Conservation (phyloP, 2,888 invertebrate genomes). For the Tenthredo distinguenda region DNA sequence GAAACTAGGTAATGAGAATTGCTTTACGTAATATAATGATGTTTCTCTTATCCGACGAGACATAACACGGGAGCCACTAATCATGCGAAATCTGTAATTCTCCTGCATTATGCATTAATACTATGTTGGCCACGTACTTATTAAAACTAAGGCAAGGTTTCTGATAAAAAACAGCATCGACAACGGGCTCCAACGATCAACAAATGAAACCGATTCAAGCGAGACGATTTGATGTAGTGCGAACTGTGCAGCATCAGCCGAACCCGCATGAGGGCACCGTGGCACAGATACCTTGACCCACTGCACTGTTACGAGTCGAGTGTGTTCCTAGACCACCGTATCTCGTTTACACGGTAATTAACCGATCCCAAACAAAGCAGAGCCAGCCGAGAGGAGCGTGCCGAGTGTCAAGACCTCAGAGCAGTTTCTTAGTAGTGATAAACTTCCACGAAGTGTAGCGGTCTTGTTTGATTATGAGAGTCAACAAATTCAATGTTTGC, state of each 20-base stretch:
- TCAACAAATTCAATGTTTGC: neutral
- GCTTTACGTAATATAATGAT: slow-evolving; percentile 10
- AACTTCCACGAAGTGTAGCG: slow-evolving; percentile 13
- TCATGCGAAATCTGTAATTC: slow-evolving; percentile 19
- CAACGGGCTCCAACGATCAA: slow-evolving; percentile 52
- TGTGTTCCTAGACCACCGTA: slow-evolving; percentile 59
- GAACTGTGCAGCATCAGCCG: slow-evolving; percentile 11
- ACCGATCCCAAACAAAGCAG: slow-evolving; percentile 27
- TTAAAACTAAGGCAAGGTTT: slow-evolving; percentile 70
- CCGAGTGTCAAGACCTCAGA: slow-evolving; percentile 22
- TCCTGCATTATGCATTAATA: slow-evolving; percentile 52
- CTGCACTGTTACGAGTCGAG: slow-evolving; percentile 72
- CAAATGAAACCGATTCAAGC: slow-evolving; percentile 66
- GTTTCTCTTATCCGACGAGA: slow-evolving; percentile 8
- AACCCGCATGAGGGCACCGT: slow-evolving; percentile 77
- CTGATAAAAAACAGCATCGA: slow-evolving; percentile 64
- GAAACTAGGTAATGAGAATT: slow-evolving; percentile 1
- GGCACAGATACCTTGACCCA: slow-evolving; percentile 77
- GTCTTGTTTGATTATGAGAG: neutral
- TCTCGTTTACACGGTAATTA: slow-evolving; percentile 45
- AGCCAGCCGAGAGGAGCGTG: slow-evolving; percentile 17
- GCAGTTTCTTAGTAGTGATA: neutral
- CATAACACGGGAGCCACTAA: slow-evolving; percentile 11
- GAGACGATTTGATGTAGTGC: slow-evolving; percentile 56
- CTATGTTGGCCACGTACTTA: slow-evolving; percentile 64